A percentile compares a stretch with the other conserved stretches of the same genome.
These are phyloP conservation scores for Fulica atra DNA, from an alignment of 2,113 vertebrate species.

Conservation along the genomic window DNA sequence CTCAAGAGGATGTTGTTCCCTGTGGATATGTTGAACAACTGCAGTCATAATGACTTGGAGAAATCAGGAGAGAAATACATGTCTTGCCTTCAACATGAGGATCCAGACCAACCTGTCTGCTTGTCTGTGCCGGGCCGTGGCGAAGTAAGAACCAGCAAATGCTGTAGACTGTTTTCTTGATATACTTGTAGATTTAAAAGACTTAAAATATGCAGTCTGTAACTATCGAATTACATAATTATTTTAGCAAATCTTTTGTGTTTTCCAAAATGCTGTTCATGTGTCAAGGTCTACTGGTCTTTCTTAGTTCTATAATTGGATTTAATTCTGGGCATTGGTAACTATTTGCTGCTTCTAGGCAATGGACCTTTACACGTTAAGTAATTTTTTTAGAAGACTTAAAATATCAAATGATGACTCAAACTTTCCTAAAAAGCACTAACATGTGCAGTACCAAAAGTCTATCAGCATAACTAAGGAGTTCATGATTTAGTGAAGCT, in stretches of 20 bases:
- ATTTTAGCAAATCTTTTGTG: background rate
- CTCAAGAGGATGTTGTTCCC: slow-evolving; percentile 86
- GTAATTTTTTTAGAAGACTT: background rate
- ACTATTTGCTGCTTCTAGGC: background rate
- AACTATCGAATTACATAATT: background rate
- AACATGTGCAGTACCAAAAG: background rate
- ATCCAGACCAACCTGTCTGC: slow-evolving; percentile 72
- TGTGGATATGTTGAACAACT: slow-evolving; percentile 83
- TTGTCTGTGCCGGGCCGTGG: slow-evolving; percentile 61
- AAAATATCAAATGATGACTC: background rate
- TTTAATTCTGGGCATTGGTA: background rate
- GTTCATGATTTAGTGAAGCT: background rate
- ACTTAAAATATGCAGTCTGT: background rate
- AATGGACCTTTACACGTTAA: background rate
- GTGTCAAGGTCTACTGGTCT: background rate
- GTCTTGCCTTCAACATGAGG: slow-evolving; percentile 71
- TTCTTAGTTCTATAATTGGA: background rate
- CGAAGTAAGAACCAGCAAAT: slow-evolving; percentile 31
- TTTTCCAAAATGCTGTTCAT: background rate
- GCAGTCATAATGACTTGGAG: slow-evolving; percentile 79
- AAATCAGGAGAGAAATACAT: slow-evolving; percentile 77
- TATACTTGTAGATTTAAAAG: background rate
- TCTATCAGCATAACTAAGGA: fast-evolving
- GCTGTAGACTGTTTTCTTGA: background rate
- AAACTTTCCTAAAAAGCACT: background rate